These are phyloP conservation scores for Gibbula magus DNA, from an alignment of 2,888 invertebrate genomes.

Conservation along the genomic window DNA sequence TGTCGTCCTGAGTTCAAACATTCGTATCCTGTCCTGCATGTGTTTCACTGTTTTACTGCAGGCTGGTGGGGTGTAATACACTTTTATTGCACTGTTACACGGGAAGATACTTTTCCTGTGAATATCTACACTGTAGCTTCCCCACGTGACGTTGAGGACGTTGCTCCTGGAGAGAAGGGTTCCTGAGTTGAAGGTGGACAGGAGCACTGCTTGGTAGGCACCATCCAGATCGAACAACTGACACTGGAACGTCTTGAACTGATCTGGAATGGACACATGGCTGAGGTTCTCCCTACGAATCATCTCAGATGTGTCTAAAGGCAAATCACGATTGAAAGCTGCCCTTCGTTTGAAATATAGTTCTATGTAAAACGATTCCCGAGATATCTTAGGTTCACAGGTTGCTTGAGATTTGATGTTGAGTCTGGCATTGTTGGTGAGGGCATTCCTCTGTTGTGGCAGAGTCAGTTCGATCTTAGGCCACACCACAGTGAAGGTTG, in stretches of 20 bases:
- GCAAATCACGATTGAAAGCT: neutral
- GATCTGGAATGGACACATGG: neutral
- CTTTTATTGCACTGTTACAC: slow-evolving; percentile 47
- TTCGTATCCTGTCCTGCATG: slow-evolving; percentile 59
- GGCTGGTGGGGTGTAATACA: slow-evolving; percentile 59
- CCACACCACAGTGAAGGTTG: slow-evolving; percentile 58
- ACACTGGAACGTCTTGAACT: slow-evolving; percentile 51
- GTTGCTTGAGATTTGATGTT: slow-evolving; percentile 51
- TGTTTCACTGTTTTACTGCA: slow-evolving; percentile 52
- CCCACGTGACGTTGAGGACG: slow-evolving; percentile 60
- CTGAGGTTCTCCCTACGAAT: slow-evolving; percentile 26
- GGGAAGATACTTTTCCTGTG: slow-evolving; percentile 57
- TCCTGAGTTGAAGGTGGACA: slow-evolving; percentile 51
- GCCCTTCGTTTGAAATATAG: slow-evolving; percentile 30
- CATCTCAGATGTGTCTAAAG: neutral
- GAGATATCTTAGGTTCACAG: slow-evolving; percentile 57
- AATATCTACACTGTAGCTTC: slow-evolving; percentile 56
- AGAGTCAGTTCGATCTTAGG: slow-evolving; percentile 54
- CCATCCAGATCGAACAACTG: slow-evolving; percentile 63
- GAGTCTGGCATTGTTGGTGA: slow-evolving; percentile 56
- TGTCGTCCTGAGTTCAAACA: slow-evolving; percentile 55
- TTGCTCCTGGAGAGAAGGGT: slow-evolving; percentile 56
- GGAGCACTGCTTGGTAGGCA: slow-evolving; percentile 58
- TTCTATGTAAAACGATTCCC: slow-evolving; percentile 50
- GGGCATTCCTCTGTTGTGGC: slow-evolving; percentile 55